These are phyloP conservation scores for Ophioninae sp. DNA, from an alignment of 2,888 invertebrate genomes.

Conservation along the genomic window DNA sequence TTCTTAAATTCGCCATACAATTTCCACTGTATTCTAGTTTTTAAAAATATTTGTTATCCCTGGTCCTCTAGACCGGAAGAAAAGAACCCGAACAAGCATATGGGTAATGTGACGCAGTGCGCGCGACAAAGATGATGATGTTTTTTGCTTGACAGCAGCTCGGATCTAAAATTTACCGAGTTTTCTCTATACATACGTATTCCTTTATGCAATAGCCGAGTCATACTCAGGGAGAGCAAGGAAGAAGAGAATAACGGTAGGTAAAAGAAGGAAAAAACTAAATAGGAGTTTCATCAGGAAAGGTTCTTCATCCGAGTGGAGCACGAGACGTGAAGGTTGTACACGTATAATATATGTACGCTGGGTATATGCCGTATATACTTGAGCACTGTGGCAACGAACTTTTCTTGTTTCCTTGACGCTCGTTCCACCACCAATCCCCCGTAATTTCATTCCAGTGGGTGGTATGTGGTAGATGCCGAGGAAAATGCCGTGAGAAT, in stretches of 20 bases:
- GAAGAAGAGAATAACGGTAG: slow-evolving; percentile 6
- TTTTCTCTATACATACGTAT: slow-evolving; percentile 24
- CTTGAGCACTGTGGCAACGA: slow-evolving; percentile 44
- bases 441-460: slow-evolving; percentile 76
- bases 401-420: slow-evolving; percentile 77
- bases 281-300: slow-evolving; percentile 42
- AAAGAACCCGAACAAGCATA: slow-evolving; percentile 40
- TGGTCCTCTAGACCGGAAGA: slow-evolving; percentile 3
- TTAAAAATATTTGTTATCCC: slow-evolving; percentile 38
- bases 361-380: not conserved
- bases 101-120: slow-evolving; percentile 27
- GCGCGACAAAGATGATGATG: slow-evolving; percentile 41
- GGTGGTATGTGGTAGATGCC: slow-evolving; percentile 21
- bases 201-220: slow-evolving; percentile 18
- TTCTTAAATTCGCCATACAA: slow-evolving; percentile 7
- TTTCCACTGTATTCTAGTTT: slow-evolving; percentile 41
- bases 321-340: slow-evolving; percentile 15
- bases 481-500: slow-evolving; percentile 30
- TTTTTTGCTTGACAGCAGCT: slow-evolving; percentile 49
- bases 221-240: slow-evolving; percentile 12
- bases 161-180: slow-evolving; percentile 63
- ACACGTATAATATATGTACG: slow-evolving; percentile 21
- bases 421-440: slow-evolving; percentile 74
- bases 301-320: slow-evolving; percentile 15
- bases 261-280: slow-evolving; percentile 30